Evolutionary conservation across 1,140 invertebrate genomes (phyloP).

Genomic region (Euwallacea similis): DNA sequence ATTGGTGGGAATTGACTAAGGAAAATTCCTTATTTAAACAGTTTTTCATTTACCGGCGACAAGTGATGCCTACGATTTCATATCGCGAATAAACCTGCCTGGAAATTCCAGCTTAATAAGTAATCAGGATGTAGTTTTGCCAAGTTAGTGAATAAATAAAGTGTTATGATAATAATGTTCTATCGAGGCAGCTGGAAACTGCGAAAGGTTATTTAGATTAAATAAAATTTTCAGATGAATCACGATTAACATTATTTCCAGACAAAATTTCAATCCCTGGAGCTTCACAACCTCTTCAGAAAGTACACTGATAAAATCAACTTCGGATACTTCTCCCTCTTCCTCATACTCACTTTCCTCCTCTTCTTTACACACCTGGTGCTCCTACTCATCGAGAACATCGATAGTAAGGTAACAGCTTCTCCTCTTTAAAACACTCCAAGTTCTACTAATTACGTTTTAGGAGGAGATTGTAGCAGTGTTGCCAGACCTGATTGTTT

Average conservation of each 20-base stretch:
- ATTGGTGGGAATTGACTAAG: too few relatives aligned
- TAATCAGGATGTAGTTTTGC: too few relatives aligned
- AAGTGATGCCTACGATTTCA: too few relatives aligned
- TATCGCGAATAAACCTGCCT: too few relatives aligned
- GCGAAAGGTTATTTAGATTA: too few relatives aligned
- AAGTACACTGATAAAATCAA: conserved; percentile 75
- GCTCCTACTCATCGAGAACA: conserved; percentile 57
- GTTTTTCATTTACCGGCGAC: too few relatives aligned
- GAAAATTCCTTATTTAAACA: too few relatives aligned
- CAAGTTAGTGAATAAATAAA: too few relatives aligned
- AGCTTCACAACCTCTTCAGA: conserved; percentile 71
- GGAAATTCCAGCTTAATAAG: too few relatives aligned
- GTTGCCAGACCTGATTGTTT: conserved; percentile 53
- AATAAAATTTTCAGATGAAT: too few relatives aligned
- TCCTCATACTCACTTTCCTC: conserved; percentile 68
- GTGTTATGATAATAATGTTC: too few relatives aligned
- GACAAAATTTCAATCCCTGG: conserved; percentile 65
- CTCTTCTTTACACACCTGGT: conserved; percentile 65
- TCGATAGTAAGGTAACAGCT: conserved; percentile 36
- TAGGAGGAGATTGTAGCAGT: conserved; percentile 50
- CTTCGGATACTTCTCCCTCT: conserved; percentile 75
- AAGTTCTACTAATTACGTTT: not conserved
- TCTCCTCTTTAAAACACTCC: not conserved
- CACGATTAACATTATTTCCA: conserved; percentile 28
- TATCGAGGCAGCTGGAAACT: too few relatives aligned